A percentile compares a stretch with the other conserved stretches of the same genome.
phyloP scores from a whole-genome alignment of 92 coral and sea anemone genomes.

The Paragorgia papillata region DNA sequence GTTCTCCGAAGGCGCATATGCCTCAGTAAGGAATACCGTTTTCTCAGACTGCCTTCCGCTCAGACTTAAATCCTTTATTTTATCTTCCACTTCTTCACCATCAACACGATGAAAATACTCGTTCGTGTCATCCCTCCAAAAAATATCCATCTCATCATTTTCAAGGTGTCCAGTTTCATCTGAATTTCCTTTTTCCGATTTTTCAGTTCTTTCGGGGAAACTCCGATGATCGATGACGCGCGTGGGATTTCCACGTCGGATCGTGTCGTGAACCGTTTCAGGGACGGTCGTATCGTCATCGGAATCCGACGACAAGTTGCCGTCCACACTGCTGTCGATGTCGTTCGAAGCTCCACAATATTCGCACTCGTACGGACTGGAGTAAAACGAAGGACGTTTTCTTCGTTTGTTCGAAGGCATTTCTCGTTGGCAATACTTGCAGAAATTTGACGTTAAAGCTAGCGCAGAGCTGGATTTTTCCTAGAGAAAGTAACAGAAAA shows the following conservation, averaged over 20 bases:
- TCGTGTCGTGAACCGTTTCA: slow-evolving; percentile 21
- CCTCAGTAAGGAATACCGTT: slow-evolving; percentile 27
- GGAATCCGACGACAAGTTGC: slow-evolving; percentile 6
- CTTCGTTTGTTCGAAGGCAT: neutral
- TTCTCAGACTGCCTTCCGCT: neutral
- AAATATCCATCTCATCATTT: slow-evolving; percentile 25
- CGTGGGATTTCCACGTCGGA: slow-evolving; percentile 29
- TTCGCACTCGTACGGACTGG: slow-evolving; percentile 37
- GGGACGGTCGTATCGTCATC: neutral
- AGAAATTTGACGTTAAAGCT: neutral
- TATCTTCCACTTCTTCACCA: slow-evolving; percentile 1
- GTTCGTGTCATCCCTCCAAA: slow-evolving; percentile 25
- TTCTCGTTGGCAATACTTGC: slow-evolving; percentile 25
- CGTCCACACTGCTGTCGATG: neutral
- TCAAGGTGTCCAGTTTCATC: neutral
- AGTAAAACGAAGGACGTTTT: neutral
- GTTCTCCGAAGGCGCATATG: neutral
- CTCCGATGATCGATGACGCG: slow-evolving; percentile 31
- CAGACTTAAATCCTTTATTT: neutral
- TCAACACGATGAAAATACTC: slow-evolving; percentile 2
- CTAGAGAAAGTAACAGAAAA: neutral
- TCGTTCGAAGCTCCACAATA: slow-evolving; percentile 42
- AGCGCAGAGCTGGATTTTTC: neutral
- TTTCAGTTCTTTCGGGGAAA: neutral
- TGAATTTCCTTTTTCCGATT: slow-evolving; percentile 3